These are phyloP conservation scores for Poecilia latipinna DNA, from an alignment of 2,113 vertebrate species.

Conservation along the genomic window DNA sequence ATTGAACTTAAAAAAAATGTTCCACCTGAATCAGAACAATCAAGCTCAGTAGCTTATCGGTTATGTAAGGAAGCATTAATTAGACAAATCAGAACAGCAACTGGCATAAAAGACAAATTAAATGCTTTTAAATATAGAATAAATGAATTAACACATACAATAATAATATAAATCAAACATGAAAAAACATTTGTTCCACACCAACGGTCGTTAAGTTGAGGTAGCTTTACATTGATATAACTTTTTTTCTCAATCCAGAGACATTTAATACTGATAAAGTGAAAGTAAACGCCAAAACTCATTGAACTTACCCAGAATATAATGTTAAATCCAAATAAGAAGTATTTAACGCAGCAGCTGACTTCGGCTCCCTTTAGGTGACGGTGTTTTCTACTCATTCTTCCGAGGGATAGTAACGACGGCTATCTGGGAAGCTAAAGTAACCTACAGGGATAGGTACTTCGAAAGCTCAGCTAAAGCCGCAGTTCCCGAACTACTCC, in stretches of 20 bases:
- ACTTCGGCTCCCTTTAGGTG: conserved; percentile 82
- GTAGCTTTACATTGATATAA: not conserved
- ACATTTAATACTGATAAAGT: not conserved
- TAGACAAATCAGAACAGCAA: not conserved
- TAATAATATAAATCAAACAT: not conserved
- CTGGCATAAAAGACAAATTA: too few species aligned
- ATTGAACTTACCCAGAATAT: conserved; percentile 80
- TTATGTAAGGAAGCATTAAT: not conserved
- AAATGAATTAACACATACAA: not conserved
- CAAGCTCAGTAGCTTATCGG: not conserved
- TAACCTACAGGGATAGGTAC: conserved; percentile 31
- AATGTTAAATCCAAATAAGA: conserved; percentile 84
- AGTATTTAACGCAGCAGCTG: conserved; percentile 84
- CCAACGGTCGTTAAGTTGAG: not conserved
- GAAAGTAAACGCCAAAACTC: not conserved
- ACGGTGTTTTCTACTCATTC: conserved; percentile 82
- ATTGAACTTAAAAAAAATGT: not conserved
- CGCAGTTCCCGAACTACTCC: conserved; percentile 26
- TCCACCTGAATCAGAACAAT: not conserved
- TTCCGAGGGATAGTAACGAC: conserved; percentile 48
- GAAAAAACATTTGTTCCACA: not conserved
- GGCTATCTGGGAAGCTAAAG: conserved; percentile 61
- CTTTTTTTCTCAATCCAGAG: not conserved
- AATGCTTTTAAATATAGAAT: not conserved
- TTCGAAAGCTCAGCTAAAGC: conserved; percentile 39